A percentile compares a stretch with the other conserved stretches of the same genome.
Conservation (phyloP, 2,888 invertebrate genomes). For the Mimachlamys varia region DNA sequence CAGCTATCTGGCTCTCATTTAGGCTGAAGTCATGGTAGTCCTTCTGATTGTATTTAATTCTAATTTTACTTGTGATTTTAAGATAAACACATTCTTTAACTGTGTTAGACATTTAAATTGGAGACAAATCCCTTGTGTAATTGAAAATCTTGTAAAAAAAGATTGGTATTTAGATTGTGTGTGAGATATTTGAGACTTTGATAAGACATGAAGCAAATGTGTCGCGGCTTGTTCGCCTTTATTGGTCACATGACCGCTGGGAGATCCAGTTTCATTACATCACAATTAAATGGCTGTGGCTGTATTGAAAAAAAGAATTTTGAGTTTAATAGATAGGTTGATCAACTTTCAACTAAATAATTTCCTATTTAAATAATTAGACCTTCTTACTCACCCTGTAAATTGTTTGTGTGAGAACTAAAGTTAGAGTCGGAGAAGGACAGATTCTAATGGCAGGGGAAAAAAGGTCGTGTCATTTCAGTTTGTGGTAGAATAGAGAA, state of each 20-base stretch:
- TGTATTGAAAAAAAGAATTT: neutral
- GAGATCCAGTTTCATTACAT: constrained; percentile 4
- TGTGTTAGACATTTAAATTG: constrained; percentile 22
- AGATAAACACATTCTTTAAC: neutral
- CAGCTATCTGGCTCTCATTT: too few relatives aligned
- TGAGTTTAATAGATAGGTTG: neutral
- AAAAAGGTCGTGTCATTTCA: neutral
- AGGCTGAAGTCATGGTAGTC: neutral
- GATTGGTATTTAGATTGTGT: neutral
- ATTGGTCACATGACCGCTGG: neutral
- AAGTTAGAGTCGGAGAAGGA: neutral
- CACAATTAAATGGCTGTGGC: neutral
- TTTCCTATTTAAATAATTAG: constrained; percentile 9
- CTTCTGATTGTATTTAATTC: neutral
- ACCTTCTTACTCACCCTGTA: neutral
- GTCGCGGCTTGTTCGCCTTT: neutral
- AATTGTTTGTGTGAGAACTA: neutral
- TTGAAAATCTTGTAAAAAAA: neutral
- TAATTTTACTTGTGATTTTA: neutral
- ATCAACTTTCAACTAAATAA: constrained; percentile 1
- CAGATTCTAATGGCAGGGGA: neutral
- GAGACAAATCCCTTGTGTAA: neutral
- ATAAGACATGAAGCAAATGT: neutral
- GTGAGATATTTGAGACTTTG: neutral
- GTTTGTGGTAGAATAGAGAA: neutral